Evolutionary conservation across 2,797 vertebrate genomes (phyloP).

Genomic region (Falco peregrinus): DNA sequence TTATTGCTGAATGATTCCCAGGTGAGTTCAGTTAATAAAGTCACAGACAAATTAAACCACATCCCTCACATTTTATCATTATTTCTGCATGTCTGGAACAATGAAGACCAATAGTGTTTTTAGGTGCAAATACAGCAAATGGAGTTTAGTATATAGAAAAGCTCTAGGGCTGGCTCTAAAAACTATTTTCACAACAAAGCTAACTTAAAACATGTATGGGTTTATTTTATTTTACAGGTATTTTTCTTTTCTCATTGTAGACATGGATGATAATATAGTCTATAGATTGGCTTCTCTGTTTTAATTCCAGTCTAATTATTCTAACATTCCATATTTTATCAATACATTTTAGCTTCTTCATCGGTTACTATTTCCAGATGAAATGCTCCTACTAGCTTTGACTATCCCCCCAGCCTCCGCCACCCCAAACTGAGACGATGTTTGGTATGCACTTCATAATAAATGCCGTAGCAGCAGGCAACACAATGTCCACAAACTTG

Average conservation of each 20-base stretch:
- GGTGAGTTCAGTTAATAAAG: slow-evolving; percentile 65
- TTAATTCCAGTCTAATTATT: background rate
- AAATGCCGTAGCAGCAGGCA: background rate
- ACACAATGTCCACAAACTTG: background rate
- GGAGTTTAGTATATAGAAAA: background rate
- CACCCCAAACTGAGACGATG: background rate
- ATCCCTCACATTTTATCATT: slow-evolving; percentile 46
- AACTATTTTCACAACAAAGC: background rate
- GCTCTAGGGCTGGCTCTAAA: background rate
- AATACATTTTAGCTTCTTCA: background rate
- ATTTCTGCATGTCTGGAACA: slow-evolving; percentile 55
- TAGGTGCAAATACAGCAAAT: background rate
- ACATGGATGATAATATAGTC: background rate
- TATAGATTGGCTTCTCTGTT: background rate
- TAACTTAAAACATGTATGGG: background rate
- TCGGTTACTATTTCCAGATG: background rate
- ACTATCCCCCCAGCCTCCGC: fast-evolving
- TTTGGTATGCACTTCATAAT: background rate
- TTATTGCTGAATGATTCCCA: slow-evolving; percentile 69
- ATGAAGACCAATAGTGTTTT: background rate
- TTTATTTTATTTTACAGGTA: background rate
- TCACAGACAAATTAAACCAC: slow-evolving; percentile 56
- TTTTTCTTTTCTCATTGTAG: background rate
- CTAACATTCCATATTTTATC: background rate
- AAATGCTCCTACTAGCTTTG: background rate